phyloP scores from a whole-genome alignment of 2,113 vertebrate genomes.

The Triplophysa tibetana region DNA sequence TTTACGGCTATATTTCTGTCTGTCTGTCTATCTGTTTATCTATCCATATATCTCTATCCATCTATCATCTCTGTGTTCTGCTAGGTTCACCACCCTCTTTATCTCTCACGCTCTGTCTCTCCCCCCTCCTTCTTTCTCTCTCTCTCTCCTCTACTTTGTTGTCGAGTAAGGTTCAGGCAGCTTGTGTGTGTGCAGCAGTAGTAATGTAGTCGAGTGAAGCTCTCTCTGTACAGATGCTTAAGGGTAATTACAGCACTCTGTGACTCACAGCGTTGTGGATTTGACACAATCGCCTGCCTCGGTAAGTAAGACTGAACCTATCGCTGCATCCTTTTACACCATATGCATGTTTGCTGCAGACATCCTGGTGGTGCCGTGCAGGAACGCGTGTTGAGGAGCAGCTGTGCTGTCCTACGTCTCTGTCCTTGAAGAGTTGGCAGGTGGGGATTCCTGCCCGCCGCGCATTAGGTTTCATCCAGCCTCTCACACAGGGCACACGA shows the following conservation, averaged over 20 bases:
- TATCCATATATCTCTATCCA: constrained; percentile 17
- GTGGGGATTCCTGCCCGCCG: constrained; percentile 21
- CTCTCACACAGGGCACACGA: not conserved
- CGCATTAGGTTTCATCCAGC: constrained; percentile 55
- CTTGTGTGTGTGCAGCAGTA: constrained; percentile 77
- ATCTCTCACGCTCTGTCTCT: constrained; percentile 13
- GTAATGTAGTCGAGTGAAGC: constrained; percentile 76
- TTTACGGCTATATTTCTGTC: not conserved
- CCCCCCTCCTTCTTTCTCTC: too few relatives aligned
- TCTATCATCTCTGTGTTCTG: constrained; percentile 20
- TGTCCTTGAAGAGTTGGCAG: constrained; percentile 39
- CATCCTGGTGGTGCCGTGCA: not conserved
- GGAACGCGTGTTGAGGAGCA: constrained; percentile 4
- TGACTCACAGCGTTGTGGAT: constrained; percentile 70
- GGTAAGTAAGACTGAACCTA: constrained; percentile 85
- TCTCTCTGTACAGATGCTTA: constrained; percentile 79
- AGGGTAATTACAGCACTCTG: constrained; percentile 71
- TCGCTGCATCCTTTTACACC: constrained; percentile 9
- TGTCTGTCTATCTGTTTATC: not conserved
- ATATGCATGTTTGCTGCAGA: not conserved
- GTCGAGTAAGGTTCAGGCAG: constrained; percentile 83
- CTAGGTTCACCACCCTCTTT: constrained; percentile 1
- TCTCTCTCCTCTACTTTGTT: constrained; percentile 73
- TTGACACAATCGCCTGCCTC: constrained; percentile 71
- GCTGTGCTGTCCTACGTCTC: constrained; percentile 19